Conservation (phyloP, 2,113 vertebrate species). For the Nycticebus coucang region DNA sequence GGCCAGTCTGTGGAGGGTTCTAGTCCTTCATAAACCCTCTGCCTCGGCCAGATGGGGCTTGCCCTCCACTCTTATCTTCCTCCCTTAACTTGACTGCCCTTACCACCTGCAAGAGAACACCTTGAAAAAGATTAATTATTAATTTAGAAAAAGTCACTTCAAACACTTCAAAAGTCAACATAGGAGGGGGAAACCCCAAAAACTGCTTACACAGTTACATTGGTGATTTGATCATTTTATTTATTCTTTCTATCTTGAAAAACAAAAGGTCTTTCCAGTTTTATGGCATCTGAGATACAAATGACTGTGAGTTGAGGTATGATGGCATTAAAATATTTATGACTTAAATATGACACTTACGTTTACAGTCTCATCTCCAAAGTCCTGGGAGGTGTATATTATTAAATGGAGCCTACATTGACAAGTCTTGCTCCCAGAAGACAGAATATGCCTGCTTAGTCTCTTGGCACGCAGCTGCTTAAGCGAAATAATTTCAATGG, state of each 20-base stretch:
- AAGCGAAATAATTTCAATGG: constrained; percentile 66
- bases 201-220: not conserved
- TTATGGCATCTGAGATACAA: constrained; percentile 62
- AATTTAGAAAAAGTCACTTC: constrained; percentile 70
- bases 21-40: not conserved
- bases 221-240: constrained; percentile 35
- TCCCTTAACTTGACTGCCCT: constrained; percentile 46
- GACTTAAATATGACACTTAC: constrained; percentile 62
- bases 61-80: constrained; percentile 63
- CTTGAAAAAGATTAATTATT: constrained; percentile 78
- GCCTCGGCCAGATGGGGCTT: not conserved
- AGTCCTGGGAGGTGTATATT: constrained; percentile 52
- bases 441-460: constrained; percentile 60
- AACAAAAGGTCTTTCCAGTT: constrained; percentile 66
- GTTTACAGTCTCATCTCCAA: constrained; percentile 68
- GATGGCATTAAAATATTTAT: constrained; percentile 74
- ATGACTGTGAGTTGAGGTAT: constrained; percentile 46
- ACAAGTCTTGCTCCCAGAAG: constrained; percentile 63
- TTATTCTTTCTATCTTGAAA: constrained; percentile 51
- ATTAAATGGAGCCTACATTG: constrained; percentile 63
- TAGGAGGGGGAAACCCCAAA: not conserved
- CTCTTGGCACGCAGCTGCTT: constrained; percentile 65
- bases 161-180: constrained; percentile 64
- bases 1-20: not conserved
- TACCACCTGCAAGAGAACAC: constrained; percentile 61